phyloP scores from a whole-genome alignment of 2,797 vertebrate genomes.

The Avahi laniger region DNA sequence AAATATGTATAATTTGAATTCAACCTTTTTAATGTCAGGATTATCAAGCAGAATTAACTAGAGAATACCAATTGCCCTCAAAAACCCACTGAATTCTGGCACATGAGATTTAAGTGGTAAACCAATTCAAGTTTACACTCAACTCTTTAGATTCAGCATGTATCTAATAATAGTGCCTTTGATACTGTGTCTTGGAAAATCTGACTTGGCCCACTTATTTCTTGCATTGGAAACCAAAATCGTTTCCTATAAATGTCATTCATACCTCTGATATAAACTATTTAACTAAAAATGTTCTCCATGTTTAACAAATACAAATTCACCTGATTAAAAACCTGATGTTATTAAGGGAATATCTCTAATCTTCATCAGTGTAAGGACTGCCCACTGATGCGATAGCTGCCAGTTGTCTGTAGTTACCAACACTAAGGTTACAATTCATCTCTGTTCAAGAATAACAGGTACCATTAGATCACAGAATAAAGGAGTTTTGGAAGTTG shows the following conservation, averaged over 20 bases:
- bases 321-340: neutral
- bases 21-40: constrained; percentile 4
- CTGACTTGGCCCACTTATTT: neutral
- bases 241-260: neutral
- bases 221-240: constrained; percentile 8
- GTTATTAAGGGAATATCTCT: neutral
- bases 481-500: neutral
- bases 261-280: constrained; percentile 11
- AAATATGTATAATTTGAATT: constrained; percentile 32
- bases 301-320: neutral
- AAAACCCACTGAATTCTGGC: neutral
- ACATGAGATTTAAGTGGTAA: neutral
- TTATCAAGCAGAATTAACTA: constrained; percentile 33
- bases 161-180: neutral
- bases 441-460: neutral
- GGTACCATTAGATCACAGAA: neutral
- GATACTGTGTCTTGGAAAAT: constrained; percentile 24
- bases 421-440: neutral
- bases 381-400: neutral
- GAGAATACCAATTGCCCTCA: neutral
- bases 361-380: neutral
- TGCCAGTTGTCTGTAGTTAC: neutral
- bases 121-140: neutral
- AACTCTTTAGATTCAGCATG: neutral
- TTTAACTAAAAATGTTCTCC: neutral